Evolutionary conservation across 2,888 invertebrate species (phyloP).

Genomic region (Drosophila atripex): DNA sequence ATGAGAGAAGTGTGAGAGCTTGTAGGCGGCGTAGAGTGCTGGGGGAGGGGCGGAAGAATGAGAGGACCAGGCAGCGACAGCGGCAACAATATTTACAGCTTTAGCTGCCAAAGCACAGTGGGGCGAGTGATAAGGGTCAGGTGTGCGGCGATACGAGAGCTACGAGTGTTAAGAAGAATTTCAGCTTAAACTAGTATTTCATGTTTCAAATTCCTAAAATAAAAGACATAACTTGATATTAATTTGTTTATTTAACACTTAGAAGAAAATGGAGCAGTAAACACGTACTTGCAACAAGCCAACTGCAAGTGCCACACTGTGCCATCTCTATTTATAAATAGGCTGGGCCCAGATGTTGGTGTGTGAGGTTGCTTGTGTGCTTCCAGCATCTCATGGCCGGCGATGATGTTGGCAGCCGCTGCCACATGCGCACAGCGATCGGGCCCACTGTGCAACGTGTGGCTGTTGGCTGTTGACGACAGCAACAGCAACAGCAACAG

Average conservation of each 20-base stretch:
- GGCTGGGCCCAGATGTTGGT: slow-evolving; percentile 25
- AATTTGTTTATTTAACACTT: no score
- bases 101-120: slow-evolving; percentile 72
- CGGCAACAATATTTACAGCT: slow-evolving; percentile 77
- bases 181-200: no score
- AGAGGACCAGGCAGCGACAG: slow-evolving; percentile 53
- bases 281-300: slow-evolving; percentile 19
- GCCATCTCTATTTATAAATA: slow-evolving; percentile 39
- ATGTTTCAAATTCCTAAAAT: background rate
- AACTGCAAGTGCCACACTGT: slow-evolving; percentile 23
- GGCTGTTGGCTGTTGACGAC: slow-evolving; percentile 72
- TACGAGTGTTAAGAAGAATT: background rate
- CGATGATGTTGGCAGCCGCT: slow-evolving; percentile 58
- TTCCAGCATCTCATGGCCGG: slow-evolving; percentile 67
- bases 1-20: slow-evolving; percentile 33
- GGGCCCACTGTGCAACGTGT: slow-evolving; percentile 77
- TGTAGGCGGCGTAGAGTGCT: background rate
- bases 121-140: slow-evolving; percentile 13
- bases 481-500: slow-evolving; percentile 51
- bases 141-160: background rate
- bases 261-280: background rate
- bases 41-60: slow-evolving; percentile 5
- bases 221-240: background rate
- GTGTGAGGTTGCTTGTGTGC: slow-evolving; percentile 14
- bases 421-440: slow-evolving; percentile 66